These are phyloP conservation scores for Heteromyza rotundicornis DNA, from an alignment of 2,888 invertebrate species.

Conservation along the genomic window DNA sequence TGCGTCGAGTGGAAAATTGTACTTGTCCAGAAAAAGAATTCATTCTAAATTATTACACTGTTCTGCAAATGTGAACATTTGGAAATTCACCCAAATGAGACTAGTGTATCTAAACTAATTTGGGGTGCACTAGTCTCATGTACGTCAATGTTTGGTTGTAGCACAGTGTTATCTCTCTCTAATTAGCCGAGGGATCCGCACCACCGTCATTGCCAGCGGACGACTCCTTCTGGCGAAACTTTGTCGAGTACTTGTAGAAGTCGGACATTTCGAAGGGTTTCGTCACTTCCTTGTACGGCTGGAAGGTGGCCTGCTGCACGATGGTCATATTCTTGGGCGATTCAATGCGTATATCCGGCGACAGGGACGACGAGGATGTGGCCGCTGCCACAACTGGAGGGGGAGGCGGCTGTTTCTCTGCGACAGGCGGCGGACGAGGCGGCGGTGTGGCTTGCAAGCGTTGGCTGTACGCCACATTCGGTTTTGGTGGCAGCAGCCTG, in stretches of 20 bases:
- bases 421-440: constrained; percentile 38
- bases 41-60: too few species aligned
- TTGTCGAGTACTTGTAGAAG: constrained; percentile 96
- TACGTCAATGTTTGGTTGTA: too few species aligned
- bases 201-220: constrained; percentile 18
- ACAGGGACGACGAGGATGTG: constrained; percentile 32
- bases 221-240: constrained; percentile 74
- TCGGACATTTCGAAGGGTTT: constrained; percentile 98
- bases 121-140: too few species aligned
- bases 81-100: too few species aligned
- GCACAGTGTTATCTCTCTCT: too few species aligned
- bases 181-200: too few species aligned
- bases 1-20: too few species aligned
- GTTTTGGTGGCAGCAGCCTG: constrained; percentile 43
- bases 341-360: constrained; percentile 69
- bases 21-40: too few species aligned
- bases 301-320: constrained; percentile 86
- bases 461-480: constrained; percentile 22
- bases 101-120: too few species aligned
- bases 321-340: constrained; percentile 84
- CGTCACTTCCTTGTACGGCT: constrained; percentile 90
- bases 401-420: constrained; percentile 12
- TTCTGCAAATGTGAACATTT: too few species aligned
- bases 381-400: constrained; percentile 22
- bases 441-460: constrained; percentile 39